Conservation (phyloP, 2,113 vertebrate species). For the Stomatorhinus ivindoensis region DNA sequence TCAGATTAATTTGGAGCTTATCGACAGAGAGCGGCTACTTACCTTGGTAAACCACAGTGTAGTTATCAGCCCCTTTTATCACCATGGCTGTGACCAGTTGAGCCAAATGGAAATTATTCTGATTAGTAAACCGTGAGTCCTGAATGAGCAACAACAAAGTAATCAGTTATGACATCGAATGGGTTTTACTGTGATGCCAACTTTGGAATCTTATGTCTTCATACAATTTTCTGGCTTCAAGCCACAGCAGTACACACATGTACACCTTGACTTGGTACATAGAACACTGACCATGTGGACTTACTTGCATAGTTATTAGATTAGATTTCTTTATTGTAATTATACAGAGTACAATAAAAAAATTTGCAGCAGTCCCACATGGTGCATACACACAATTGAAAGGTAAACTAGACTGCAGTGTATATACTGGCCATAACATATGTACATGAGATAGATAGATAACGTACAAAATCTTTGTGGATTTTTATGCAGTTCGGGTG, state of each 20-base stretch:
- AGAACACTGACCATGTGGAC: neutral
- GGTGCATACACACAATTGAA: neutral
- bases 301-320: neutral
- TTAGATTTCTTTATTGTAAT: neutral
- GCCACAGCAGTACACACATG: neutral
- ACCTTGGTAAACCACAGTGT: conserved; percentile 59
- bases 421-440: neutral
- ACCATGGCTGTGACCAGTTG: conserved; percentile 52
- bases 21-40: conserved; percentile 62
- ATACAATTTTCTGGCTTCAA: neutral
- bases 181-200: neutral
- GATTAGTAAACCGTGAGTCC: conserved; percentile 43
- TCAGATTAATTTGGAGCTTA: conserved; percentile 67
- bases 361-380: neutral
- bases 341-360: neutral
- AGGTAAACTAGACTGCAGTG: neutral
- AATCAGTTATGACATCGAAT: conserved; percentile 36
- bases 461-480: neutral
- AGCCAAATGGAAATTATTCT: conserved; percentile 50
- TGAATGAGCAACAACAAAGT: conserved; percentile 32
- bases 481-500: neutral
- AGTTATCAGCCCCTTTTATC: conserved; percentile 57
- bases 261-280: neutral
- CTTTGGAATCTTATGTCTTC: neutral
- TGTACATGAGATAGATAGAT: neutral